These are phyloP conservation scores for Quiscalus mexicanus DNA, from an alignment of 2,113 vertebrate species.

Conservation along the genomic window DNA sequence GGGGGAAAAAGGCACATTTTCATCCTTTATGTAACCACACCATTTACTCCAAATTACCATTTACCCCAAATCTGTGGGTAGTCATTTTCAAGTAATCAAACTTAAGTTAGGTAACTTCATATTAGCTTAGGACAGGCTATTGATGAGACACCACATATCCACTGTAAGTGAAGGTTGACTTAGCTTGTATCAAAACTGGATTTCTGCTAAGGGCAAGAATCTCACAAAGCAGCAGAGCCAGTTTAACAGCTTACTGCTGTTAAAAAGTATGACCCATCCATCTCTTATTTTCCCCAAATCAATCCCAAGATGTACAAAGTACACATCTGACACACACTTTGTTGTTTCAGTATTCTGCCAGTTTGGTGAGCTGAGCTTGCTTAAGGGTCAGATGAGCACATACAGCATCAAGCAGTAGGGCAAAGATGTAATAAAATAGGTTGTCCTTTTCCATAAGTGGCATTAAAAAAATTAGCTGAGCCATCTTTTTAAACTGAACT, in stretches of 20 bases:
- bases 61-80: background rate
- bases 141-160: background rate
- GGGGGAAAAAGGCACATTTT: background rate
- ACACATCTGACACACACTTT: background rate
- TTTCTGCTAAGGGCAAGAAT: background rate
- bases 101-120: background rate
- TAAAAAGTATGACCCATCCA: background rate
- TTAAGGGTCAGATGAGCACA: background rate
- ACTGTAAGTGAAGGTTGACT: background rate
- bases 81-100: background rate
- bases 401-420: background rate
- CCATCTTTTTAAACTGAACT: background rate
- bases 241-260: background rate
- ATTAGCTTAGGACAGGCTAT: background rate
- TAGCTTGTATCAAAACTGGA: background rate
- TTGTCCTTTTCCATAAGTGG: background rate
- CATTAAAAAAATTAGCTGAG: background rate
- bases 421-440: background rate
- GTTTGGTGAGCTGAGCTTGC: background rate
- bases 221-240: background rate
- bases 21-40: background rate
- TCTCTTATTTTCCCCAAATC: background rate
- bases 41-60: background rate
- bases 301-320: background rate
- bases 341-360: background rate